Percentiles rank a stretch among this genome's conserved stretches.
phyloP scores from a whole-genome alignment of 2,888 invertebrate species.

The Spialia ferax region DNA sequence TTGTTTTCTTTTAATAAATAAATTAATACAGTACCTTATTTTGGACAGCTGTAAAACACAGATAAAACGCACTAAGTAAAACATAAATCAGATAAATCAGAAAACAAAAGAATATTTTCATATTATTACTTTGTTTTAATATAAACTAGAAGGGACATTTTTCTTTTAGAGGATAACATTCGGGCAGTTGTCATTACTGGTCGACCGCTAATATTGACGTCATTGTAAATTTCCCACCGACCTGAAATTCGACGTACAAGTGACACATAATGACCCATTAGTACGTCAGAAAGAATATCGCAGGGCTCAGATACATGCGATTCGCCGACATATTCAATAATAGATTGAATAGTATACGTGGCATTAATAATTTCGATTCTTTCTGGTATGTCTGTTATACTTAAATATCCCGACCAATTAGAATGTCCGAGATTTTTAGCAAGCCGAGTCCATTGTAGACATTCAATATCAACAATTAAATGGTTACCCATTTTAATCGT shows the following conservation, averaged over 20 bases:
- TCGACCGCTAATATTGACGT: neutral
- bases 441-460: neutral
- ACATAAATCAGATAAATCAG: no score
- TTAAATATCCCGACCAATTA: neutral
- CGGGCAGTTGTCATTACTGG: neutral
- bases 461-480: neutral
- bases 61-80: no score
- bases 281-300: neutral
- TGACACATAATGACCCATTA: neutral
- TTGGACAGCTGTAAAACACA: no score
- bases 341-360: neutral
- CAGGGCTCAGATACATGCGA: neutral
- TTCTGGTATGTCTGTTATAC: neutral
- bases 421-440: constrained; percentile 1
- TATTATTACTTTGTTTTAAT: no score
- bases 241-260: neutral
- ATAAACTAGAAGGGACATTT: neutral
- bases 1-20: no score
- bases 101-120: no score
- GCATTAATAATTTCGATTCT: neutral
- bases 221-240: neutral
- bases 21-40: no score
- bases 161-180: neutral
- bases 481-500: neutral
- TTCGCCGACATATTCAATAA: neutral